These are phyloP conservation scores for Ifrita kowaldi DNA, from an alignment of 2,113 vertebrate species.

Conservation along the genomic window DNA sequence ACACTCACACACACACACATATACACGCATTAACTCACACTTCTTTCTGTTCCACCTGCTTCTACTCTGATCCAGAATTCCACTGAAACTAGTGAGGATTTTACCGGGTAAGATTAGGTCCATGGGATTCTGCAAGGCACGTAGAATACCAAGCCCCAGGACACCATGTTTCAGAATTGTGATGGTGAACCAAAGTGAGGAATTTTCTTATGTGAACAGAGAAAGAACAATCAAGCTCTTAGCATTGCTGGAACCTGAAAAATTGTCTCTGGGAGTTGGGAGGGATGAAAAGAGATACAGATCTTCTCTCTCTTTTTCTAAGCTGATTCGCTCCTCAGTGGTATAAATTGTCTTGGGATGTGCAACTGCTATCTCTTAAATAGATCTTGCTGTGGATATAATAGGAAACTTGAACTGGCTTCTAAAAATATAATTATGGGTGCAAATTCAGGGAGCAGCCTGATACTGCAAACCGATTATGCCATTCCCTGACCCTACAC, in stretches of 20 bases:
- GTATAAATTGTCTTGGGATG: constrained; percentile 5
- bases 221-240: not conserved
- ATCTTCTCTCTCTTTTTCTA: not conserved
- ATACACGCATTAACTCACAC: not conserved
- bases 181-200: not conserved
- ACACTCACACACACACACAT: not conserved
- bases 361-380: constrained; percentile 5
- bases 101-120: not conserved
- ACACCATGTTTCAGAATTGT: not conserved
- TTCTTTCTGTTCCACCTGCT: not conserved
- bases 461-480: not conserved
- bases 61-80: not conserved
- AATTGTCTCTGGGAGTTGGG: not conserved
- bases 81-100: not conserved
- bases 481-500: not conserved
- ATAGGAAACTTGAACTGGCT: not conserved
- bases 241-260: not conserved
- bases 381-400: not conserved
- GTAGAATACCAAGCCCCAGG: not conserved
- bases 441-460: not conserved
- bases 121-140: not conserved
- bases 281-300: not conserved
- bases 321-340: not conserved
- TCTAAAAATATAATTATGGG: not conserved
- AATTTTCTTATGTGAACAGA: not conserved